A percentile compares a stretch with the other conserved stretches of the same genome.
These are phyloP conservation scores for Fistularia commersonii DNA, from an alignment of 2,797 vertebrate species.

Conservation along the genomic window DNA sequence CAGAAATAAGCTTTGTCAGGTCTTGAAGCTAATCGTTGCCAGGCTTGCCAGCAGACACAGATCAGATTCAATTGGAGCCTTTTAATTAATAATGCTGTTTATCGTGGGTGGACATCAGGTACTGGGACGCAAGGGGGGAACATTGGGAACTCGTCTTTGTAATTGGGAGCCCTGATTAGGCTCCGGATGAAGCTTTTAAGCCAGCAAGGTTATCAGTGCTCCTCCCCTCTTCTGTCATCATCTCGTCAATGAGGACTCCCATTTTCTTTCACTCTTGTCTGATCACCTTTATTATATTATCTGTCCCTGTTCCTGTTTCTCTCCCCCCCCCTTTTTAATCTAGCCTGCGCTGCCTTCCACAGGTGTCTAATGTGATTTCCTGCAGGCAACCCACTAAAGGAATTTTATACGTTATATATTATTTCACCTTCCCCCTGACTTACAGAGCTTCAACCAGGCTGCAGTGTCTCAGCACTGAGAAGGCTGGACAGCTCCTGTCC, in stretches of 20 bases:
- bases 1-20: slow-evolving; percentile 60
- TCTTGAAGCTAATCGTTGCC: slow-evolving; percentile 64
- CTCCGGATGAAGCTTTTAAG: slow-evolving; percentile 78
- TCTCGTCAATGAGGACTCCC: slow-evolving; percentile 49
- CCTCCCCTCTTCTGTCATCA: slow-evolving; percentile 72
- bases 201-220: slow-evolving; percentile 80
- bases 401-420: background rate
- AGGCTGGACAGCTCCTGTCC: slow-evolving; percentile 66
- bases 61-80: slow-evolving; percentile 79
- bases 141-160: slow-evolving; percentile 66
- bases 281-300: slow-evolving; percentile 51
- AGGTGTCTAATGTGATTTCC: slow-evolving; percentile 38
- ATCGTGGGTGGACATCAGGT: slow-evolving; percentile 73
- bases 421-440: slow-evolving; percentile 11
- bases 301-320: slow-evolving; percentile 19
- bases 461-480: slow-evolving; percentile 46
- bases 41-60: slow-evolving; percentile 72
- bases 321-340: slow-evolving; percentile 15
- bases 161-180: slow-evolving; percentile 80
- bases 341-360: slow-evolving; percentile 34
- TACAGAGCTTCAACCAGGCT: slow-evolving; percentile 5
- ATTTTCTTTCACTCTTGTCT: slow-evolving; percentile 40
- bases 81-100: slow-evolving; percentile 83
- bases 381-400: slow-evolving; percentile 9
- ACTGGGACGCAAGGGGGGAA: slow-evolving; percentile 49